phyloP scores from a whole-genome alignment of 2,113 vertebrate species.

The Nipponia nippon region DNA sequence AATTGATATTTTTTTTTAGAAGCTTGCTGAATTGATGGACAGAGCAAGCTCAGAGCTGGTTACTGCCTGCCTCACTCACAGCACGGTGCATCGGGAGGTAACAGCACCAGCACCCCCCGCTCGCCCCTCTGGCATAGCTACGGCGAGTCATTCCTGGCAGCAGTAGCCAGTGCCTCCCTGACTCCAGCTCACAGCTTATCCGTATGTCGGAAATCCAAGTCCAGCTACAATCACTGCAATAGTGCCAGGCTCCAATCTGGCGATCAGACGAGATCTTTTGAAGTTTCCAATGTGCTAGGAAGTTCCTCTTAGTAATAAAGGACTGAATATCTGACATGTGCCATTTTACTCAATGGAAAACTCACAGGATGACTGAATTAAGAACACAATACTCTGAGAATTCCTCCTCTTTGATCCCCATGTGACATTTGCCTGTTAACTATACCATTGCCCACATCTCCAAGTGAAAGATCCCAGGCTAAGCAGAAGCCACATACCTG shows the following conservation, averaged over 20 bases:
- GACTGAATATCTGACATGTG: neutral
- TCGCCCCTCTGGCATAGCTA: fast-evolving
- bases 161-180: neutral
- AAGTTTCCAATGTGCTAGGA: neutral
- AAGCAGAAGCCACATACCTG: neutral
- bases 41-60: neutral
- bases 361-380: neutral
- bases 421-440: neutral
- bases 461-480: neutral
- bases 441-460: neutral
- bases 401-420: neutral
- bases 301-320: neutral
- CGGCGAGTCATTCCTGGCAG: fast-evolving
- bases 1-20: neutral
- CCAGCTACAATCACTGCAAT: neutral
- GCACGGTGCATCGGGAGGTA: neutral
- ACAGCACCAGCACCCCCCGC: neutral
- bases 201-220: neutral
- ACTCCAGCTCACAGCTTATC: neutral
- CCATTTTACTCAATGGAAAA: neutral
- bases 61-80: neutral
- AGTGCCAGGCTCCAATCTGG: neutral
- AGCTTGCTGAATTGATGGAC: neutral
- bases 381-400: neutral
- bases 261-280: neutral